Conservation (phyloP, 2,113 vertebrate genomes). For the Poecile atricapillus region DNA sequence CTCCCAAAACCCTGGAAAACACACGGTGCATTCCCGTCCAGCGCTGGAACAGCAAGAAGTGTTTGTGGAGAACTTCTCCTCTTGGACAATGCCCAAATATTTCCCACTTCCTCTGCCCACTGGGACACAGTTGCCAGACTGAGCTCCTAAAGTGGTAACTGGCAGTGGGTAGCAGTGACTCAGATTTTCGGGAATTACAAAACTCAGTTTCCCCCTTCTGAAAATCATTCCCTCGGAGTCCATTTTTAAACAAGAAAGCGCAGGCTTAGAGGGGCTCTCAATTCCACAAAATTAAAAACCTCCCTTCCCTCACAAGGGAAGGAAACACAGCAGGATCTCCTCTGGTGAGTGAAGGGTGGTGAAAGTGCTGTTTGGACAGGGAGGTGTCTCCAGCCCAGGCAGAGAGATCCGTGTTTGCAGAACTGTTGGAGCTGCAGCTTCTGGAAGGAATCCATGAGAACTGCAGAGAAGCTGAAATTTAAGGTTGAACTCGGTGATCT, state of each 20-base stretch:
- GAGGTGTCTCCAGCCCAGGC: not conserved
- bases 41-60: not conserved
- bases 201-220: not conserved
- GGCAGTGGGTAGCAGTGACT: constrained; percentile 17
- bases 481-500: not conserved
- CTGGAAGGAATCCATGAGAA: not conserved
- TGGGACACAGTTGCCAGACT: constrained; percentile 10
- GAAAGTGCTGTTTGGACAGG: not conserved
- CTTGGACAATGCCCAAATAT: not conserved
- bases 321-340: not conserved
- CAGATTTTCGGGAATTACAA: constrained; percentile 24
- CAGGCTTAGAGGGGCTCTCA: not conserved
- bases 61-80: not conserved
- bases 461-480: not conserved
- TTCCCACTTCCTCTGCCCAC: constrained; percentile 45
- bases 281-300: not conserved
- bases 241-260: not conserved
- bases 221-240: not conserved
- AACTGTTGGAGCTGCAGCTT: not conserved
- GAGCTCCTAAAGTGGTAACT: constrained; percentile 12
- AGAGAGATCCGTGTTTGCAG: not conserved
- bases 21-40: not conserved
- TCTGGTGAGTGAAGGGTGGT: not conserved
- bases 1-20: not conserved
- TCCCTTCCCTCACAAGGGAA: not conserved